Evolutionary conservation across 1,140 invertebrate genomes (phyloP), one percentile per base, ranked within the genome.

Genomic region (Brachionus rotundiformis): DNA sequence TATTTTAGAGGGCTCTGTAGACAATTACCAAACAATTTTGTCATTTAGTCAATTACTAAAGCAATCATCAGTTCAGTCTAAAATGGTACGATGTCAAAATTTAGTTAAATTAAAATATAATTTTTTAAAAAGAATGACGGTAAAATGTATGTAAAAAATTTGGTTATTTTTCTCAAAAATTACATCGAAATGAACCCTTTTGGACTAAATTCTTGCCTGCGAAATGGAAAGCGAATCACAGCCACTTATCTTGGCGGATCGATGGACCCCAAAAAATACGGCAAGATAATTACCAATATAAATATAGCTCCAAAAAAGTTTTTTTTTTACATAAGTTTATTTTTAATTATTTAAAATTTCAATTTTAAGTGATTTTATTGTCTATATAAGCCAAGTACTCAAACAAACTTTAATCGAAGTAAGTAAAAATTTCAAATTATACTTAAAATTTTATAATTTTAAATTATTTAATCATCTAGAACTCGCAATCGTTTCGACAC

Each of bases 331-430:
- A 39, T 27, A 8, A 47, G 10, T 4, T 33, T 2, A 3, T 4
- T 25, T 23, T 23, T 39, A 25, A 49, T 6, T 29, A 23, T 77
- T 16, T 41, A 36, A 36, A 71, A 39, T 71, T 73, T 27, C 13
- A 0, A 19, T 25, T 25, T 31, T 10, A 36, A 79, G 76, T 27
- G 76, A 79, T 36, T 54, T 54, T 25, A 63, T 79, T 10, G 76
- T 79, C 6, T 79, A 36, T 59, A 23, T 79, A 10, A 39, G 29
- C 25, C 76, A 79, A 54, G 76, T 79, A 10, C 23, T 79, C 6
- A 79, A 79, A 29, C 76, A 79, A 61, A 79, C 76, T 59, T 59
- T 79, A 23, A 54, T 79, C 10, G 76, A 79, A 31, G 75, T 77
- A 77, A 16, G 7, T 23, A 0, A n/a, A n/a, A n/a, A n/a, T n/a